A percentile compares a stretch with the other conserved stretches of the same genome.
These are phyloP conservation scores for Proterorhinus semilunaris DNA, from an alignment of 2,113 vertebrate species.

Conservation along the genomic window DNA sequence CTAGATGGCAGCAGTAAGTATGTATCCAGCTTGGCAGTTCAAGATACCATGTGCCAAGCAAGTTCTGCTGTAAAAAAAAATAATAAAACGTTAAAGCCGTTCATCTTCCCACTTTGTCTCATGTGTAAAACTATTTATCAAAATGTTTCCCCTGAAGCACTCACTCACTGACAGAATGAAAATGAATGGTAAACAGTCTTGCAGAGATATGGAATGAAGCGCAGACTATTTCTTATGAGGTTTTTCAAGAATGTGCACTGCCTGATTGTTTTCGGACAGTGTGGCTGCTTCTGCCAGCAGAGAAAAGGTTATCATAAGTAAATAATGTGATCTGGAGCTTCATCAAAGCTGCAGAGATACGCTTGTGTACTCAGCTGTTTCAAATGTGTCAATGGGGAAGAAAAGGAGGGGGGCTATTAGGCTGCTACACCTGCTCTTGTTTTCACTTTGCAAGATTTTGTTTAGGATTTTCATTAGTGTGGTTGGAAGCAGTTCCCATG, in stretches of 20 bases:
- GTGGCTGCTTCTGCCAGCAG: conserved; percentile 27
- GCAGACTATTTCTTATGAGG: conserved; percentile 25
- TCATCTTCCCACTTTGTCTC: conserved; percentile 41
- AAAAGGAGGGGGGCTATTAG: conserved; percentile 27
- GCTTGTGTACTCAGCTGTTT: conserved; percentile 67
- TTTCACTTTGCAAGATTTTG: conserved; percentile 29
- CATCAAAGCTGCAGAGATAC: conserved; percentile 61
- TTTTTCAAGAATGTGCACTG: conserved; percentile 47
- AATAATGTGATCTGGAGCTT: conserved; percentile 61
- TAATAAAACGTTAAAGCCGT: conserved; percentile 12
- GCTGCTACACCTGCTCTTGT: conserved; percentile 51
- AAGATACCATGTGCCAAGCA: conserved; percentile 22
- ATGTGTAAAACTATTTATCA: conserved; percentile 54
- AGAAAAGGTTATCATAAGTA: conserved; percentile 71
- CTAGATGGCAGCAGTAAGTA: conserved; percentile 34
- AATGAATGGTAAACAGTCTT: conserved; percentile 50
- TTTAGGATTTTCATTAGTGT: conserved; percentile 7
- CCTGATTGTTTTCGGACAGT: conserved; percentile 45
- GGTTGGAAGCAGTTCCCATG: conserved; percentile 44
- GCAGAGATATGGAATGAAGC: conserved; percentile 32
- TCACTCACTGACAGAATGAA: conserved; percentile 44
- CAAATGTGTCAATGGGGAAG: conserved; percentile 46
- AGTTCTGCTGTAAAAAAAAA: conserved; percentile 24
- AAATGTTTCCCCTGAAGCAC: conserved; percentile 18
- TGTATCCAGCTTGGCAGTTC: conserved; percentile 30